Evolutionary conservation across 2,888 invertebrate species (phyloP), one percentile per base, ranked within the genome.

Genomic region (Maniola hyperantus): DNA sequence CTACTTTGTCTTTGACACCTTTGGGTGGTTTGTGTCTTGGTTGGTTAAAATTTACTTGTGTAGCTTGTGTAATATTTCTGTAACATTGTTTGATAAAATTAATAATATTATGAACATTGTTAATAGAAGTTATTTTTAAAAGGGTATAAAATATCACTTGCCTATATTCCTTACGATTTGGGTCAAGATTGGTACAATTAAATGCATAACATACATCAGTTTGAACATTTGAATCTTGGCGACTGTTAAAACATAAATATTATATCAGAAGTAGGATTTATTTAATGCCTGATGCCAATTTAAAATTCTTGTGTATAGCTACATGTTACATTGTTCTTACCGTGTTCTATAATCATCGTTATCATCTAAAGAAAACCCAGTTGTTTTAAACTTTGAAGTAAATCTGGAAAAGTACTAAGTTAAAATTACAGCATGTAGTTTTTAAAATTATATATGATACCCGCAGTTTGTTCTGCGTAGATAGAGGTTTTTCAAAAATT

Each of bases 1-100:
- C 69, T 11, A 71, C 72, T 71, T 84, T 77, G 62, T 84, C 79
- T 26, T 73, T 77, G 44, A 67, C 76, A 10, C 48, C 57, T 46
- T 65, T 65, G 10, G 44, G 74, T 51, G 54, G 34, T 51, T 68
- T 71, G 15, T 67, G 66, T 34, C 71, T 70, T 8, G 71, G 53
- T 33, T 76, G 60, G 61, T 78, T 79, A 36, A 85, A 79, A 74
- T 88, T 82, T 0, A 83, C 87, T 79, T 89, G 89, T 11, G 85
- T 85, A 13, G 77, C 82, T 75, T 87, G 86, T 4, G 39, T 63
- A 6, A 20, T 39, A 20, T 42, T 51, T 42, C 62, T 62, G 39
- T 13, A 57, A 57, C 5, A 42, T 57, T 36, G 5, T 18, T n/a
- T 18, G 1, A 18, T 10, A 11, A 26, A 18, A 48, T 6, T 46